Percentiles rank a stretch among this genome's conserved stretches.
These are phyloP conservation scores for Radopholus similis DNA, from an alignment of 1,140 invertebrate species.

Conservation along the genomic window DNA sequence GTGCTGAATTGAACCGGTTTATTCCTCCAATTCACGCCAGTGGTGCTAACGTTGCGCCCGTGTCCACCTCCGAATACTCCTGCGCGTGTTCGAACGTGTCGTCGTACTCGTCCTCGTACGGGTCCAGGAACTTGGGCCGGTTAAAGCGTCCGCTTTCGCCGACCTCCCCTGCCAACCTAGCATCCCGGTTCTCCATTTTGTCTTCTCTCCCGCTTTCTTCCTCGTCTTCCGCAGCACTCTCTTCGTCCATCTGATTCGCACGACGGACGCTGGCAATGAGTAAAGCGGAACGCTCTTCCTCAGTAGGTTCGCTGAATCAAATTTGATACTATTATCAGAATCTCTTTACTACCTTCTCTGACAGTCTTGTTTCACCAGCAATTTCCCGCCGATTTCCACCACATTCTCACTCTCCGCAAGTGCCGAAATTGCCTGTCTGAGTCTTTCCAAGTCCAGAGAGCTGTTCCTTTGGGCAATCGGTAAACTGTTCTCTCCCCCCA, in stretches of 20 bases:
- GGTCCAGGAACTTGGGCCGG: background rate
- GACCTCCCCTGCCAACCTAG: background rate
- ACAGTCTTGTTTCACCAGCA: constrained; percentile 2
- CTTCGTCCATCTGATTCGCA: constrained; percentile 3
- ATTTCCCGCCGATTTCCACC: constrained; percentile 8
- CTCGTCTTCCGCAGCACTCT: background rate
- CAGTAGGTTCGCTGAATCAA: background rate
- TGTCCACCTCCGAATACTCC: constrained; percentile 7
- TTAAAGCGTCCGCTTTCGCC: constrained; percentile 2
- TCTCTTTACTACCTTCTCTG: background rate
- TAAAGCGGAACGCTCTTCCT: background rate
- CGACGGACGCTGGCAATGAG: background rate
- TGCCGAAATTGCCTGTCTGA: background rate
- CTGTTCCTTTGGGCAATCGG: background rate
- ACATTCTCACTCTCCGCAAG: background rate
- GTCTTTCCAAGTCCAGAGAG: background rate
- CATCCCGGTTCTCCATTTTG: background rate
- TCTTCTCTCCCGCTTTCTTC: background rate
- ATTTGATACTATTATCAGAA: background rate
- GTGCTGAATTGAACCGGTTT: background rate
- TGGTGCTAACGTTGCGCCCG: background rate
- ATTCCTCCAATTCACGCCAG: background rate
- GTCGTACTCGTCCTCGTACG: constrained; percentile 17
- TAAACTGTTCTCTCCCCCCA: background rate
- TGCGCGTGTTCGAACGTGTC: constrained; percentile 13